phyloP scores from a whole-genome alignment of 2,888 invertebrate species.

The Apamea anceps region DNA sequence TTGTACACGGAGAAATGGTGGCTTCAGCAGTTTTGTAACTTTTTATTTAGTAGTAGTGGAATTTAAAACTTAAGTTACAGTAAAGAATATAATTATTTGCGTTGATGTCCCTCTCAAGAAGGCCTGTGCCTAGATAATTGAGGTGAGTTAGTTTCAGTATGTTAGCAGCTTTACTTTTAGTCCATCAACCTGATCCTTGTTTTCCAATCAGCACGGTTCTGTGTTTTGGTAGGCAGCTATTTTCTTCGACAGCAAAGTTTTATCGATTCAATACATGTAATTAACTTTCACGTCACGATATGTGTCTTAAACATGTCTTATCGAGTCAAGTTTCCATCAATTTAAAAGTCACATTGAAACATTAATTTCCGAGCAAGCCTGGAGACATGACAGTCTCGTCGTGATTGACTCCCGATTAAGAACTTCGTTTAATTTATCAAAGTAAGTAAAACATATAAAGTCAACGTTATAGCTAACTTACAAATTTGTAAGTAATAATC shows the following conservation, averaged over 20 bases:
- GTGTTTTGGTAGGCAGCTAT: not conserved
- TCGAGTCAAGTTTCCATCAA: not conserved
- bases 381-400: not conserved
- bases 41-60: not conserved
- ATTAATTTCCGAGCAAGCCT: slow-evolving; percentile 9
- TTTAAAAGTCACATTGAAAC: slow-evolving; percentile 16
- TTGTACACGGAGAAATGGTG: not conserved
- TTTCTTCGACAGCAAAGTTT: not conserved
- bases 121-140: not conserved
- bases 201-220: not conserved
- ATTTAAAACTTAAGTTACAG: not conserved
- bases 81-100: not conserved
- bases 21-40: not conserved
- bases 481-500: slow-evolving; percentile 31
- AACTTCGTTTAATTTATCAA: slow-evolving; percentile 21
- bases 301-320: not conserved
- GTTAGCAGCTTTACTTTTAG: not conserved
- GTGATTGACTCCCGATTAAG: slow-evolving; percentile 23
- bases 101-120: not conserved
- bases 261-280: not conserved
- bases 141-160: not conserved
- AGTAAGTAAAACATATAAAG: slow-evolving; percentile 39
- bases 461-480: slow-evolving; percentile 23
- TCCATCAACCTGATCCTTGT: not conserved
- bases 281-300: not conserved